Evolutionary conservation across 2,888 invertebrate genomes (phyloP), one percentile per base, ranked within the genome.

Genomic region (Pandemis heparana): DNA sequence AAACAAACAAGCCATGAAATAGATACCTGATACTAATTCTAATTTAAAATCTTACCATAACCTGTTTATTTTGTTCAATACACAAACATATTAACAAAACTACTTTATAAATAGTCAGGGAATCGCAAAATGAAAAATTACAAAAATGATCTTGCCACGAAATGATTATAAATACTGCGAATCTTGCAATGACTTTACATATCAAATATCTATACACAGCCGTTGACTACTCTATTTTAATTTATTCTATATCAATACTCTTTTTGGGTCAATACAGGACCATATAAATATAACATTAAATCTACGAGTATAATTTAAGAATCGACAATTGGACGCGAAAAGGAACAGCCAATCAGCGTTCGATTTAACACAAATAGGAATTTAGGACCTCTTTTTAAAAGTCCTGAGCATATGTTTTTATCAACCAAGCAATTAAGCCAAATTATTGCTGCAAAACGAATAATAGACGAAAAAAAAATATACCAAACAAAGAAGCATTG

Each of bases 101-200:
- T 51, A n/a, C 5, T 16, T 18, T 53, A 53, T 18, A 9, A 18
- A 16, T 53, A 53, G 53, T 53, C 53, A 53, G 10, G 18, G 18
- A 7, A 5, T 7, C 0, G 18, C 8, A 9, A 18, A 10, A 53
- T 3, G 16, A 18, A 23, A 5, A 12, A 56, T 56, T 56, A 23
- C 23, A 10, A 16, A 51, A 23, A 56, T 56, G 23, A 23, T 56
- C 12, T 56, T 23, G 56, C 10, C n/a, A 62, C n/a, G 18, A 62
- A 62, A 62, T 62, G 61, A 62, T 41, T 41, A 41, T 62, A 62
- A 62, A 62, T 62, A 62, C 41, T 62, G 10, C 4, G 39, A 39
- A 62, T 16, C 39, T 61, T 41, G 39, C 61, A 16, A 61, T 12
- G 18, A 46, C n/a, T 12, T 12, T 56, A 56, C 23, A 56, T 56